Base-by-base conservation (phyloP, 1,140 invertebrate genomes). In the Semibalanus balanoides region DNA sequence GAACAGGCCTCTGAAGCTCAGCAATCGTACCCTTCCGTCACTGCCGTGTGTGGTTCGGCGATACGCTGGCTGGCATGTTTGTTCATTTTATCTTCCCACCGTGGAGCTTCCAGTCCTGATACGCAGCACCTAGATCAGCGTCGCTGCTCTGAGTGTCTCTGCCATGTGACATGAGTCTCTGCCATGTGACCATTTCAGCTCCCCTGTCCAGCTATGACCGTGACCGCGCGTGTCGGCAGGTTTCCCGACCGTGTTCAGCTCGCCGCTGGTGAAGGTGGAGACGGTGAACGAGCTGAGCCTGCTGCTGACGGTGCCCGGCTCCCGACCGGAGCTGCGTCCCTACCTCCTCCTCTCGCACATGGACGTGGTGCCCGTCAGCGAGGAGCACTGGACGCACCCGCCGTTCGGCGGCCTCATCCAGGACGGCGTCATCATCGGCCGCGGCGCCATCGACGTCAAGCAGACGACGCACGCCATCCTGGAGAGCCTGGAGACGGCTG, bases 391-490 rank as follows among this genome's bases (percentile, higher is more conserved):
- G 88, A 81, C 83, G 17, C 80, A 83, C 40, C 83, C 83, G 35
- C 87, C 88, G 40, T 89, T 88, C 80, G 82, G 81, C 43, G 87
- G 84, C 11, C 79, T 83, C 30, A 83, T 86, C 30, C 77, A 84
- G 35, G 77, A 77, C 40, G 72, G 74, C 22, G 87, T 83, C 77
- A 84, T 88, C 31, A 88, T 87, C 81, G 88, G 84, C n/a, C 80
- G 88, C 80, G 86, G 88, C 73, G 83, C 87, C 30, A 83, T 88
- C 78, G 88, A 88, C 83, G 84, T 84, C 75, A 88, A 88, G 81
- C 82, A 85, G 78, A 82, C 51, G 11, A 64, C 86, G 73, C 76
- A 87, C 87, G 87, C 85, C 30, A 86, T 88, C 74, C 79, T 88
- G 74, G 86, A 87, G 83, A 85, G 87, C 30, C 76, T 88, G 27